These are phyloP conservation scores for Probosciger aterrimus DNA, from an alignment of 2,113 vertebrate species.

Conservation along the genomic window DNA sequence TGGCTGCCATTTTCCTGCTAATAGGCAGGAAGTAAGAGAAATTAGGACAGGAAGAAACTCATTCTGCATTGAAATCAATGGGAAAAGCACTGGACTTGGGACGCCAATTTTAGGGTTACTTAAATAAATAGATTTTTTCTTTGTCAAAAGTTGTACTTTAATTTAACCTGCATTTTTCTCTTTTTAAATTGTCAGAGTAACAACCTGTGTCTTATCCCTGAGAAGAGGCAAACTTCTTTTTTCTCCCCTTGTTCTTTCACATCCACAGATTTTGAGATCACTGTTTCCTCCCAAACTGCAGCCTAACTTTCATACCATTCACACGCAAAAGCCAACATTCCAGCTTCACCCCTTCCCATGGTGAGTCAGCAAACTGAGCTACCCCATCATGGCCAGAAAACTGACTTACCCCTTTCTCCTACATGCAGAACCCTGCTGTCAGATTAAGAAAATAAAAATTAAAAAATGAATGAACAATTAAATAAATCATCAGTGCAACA, in stretches of 20 bases:
- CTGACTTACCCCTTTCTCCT: neutral
- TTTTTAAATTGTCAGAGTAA: neutral
- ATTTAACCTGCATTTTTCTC: neutral
- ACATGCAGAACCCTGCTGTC: neutral
- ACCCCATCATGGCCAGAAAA: neutral
- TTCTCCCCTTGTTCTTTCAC: neutral
- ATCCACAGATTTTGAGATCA: neutral
- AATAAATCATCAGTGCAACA: neutral
- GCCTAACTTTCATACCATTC: neutral
- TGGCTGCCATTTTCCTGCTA: slow-evolving; percentile 74
- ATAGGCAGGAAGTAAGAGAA: slow-evolving; percentile 75
- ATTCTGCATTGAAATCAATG: slow-evolving; percentile 70
- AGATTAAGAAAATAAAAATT: neutral
- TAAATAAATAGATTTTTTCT: neutral
- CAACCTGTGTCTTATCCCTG: neutral
- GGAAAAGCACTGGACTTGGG: slow-evolving; percentile 51
- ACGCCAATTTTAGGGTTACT: slow-evolving; percentile 39
- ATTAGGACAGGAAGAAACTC: slow-evolving; percentile 72
- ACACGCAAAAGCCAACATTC: neutral
- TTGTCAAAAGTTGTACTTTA: neutral
- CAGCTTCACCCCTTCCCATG: neutral
- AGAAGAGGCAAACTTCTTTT: neutral
- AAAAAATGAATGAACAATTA: neutral
- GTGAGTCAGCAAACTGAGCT: neutral
- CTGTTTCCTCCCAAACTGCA: neutral